Conservation (phyloP, 2,113 vertebrate species). For the Mesembrinibis cayennensis region DNA sequence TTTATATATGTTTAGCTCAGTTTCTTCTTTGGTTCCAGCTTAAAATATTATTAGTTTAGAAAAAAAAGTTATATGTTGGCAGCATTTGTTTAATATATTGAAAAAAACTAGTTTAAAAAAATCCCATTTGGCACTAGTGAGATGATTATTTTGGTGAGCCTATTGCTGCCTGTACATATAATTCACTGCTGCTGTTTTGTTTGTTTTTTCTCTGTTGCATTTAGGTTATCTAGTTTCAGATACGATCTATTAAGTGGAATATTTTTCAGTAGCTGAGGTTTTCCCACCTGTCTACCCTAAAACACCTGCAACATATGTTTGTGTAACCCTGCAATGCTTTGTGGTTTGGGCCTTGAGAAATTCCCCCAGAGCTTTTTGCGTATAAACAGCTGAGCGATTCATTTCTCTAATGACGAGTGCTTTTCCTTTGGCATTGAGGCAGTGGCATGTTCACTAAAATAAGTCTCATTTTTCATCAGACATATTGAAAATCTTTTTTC, state of each 20-base stretch:
- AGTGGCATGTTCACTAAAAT: conserved; percentile 74
- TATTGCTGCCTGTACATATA: background rate
- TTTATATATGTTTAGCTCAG: conserved; percentile 48
- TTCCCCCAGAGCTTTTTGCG: conserved; percentile 77
- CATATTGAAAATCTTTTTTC: conserved; percentile 36
- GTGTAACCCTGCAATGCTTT: conserved; percentile 75
- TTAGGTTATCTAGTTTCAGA: conserved; percentile 74
- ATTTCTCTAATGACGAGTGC: conserved; percentile 76
- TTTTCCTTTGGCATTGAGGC: conserved; percentile 72
- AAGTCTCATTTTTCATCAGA: conserved; percentile 73
- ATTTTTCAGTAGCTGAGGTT: conserved; percentile 69
- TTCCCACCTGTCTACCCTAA: conserved; percentile 79
- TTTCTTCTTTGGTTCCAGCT: conserved; percentile 65
- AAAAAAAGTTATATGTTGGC: background rate
- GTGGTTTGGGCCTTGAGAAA: conserved; percentile 75
- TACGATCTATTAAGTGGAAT: conserved; percentile 61
- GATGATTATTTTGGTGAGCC: conserved; percentile 73
- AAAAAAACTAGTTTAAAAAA: conserved; percentile 4
- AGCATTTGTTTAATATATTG: conserved; percentile 53
- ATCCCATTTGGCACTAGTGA: conserved; percentile 16
- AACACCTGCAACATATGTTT: conserved; percentile 83
- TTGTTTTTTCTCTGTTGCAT: conserved; percentile 64
- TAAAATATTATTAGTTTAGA: conserved; percentile 58
- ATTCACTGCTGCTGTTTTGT: conserved; percentile 24
- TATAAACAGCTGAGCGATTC: conserved; percentile 81